Percentiles rank a stretch among this genome's conserved stretches.
Evolutionary conservation across 2,113 vertebrate species (phyloP).

Genomic region (Hypomesus transpacificus): DNA sequence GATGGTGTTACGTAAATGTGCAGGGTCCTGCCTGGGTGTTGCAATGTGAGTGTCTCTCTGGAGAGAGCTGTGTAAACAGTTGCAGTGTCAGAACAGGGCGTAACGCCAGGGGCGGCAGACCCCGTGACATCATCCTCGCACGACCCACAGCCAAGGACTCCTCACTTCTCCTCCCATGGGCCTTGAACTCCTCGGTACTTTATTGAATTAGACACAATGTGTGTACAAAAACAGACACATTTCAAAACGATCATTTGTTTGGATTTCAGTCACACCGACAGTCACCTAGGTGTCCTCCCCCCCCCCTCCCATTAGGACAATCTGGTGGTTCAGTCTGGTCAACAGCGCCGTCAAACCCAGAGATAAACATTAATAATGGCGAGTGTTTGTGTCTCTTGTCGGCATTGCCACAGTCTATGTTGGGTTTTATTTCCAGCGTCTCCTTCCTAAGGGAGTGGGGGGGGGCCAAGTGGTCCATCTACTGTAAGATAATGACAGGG

Average conservation of each 20-base stretch:
- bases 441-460: too few relatives aligned
- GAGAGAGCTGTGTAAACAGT: constrained; percentile 64
- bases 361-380: too few relatives aligned
- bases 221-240: too few relatives aligned
- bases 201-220: neutral
- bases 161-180: neutral
- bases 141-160: constrained; percentile 7
- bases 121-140: constrained; percentile 32
- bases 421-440: too few relatives aligned
- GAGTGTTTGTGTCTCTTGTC: too few relatives aligned
- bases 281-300: too few relatives aligned
- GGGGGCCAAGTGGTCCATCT: neutral
- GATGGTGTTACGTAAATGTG: constrained; percentile 46
- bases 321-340: too few relatives aligned
- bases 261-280: too few relatives aligned
- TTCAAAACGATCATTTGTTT: too few relatives aligned
- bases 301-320: too few relatives aligned
- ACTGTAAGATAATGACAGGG: constrained; percentile 44
- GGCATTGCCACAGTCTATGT: too few relatives aligned
- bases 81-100: constrained; percentile 57
- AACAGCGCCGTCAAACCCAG: too few relatives aligned
- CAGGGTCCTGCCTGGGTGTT: constrained; percentile 38
- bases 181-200: neutral
- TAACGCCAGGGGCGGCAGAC: constrained; percentile 37
- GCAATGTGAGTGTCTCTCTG: constrained; percentile 41